Conservation (phyloP, 2,113 vertebrate genomes). For the Chloropsis hardwickii region DNA sequence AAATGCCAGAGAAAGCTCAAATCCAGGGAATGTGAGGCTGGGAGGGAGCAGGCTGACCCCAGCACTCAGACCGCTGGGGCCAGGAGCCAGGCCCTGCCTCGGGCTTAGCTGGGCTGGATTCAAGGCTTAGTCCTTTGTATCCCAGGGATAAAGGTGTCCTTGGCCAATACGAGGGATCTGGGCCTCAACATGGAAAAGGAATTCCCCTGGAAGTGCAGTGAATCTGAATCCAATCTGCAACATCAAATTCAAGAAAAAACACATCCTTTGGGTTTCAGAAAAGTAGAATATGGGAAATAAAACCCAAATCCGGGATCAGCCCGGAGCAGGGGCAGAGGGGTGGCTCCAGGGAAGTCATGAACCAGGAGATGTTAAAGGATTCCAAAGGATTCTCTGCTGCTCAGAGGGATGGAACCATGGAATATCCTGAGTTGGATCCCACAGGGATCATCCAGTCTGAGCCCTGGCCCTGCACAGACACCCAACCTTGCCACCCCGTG, state of each 20-base stretch:
- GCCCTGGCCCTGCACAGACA: background rate
- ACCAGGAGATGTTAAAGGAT: background rate
- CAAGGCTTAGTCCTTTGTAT: background rate
- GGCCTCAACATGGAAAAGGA: background rate
- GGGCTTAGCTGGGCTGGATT: background rate
- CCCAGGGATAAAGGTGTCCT: background rate
- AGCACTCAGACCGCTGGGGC: rapidly evolving
- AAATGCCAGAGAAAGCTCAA: background rate
- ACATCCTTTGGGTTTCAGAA: background rate
- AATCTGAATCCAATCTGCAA: background rate
- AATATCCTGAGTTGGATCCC: background rate
- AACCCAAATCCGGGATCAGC: background rate
- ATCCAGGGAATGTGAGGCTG: background rate
- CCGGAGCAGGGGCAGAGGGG: background rate
- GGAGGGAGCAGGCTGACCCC: background rate
- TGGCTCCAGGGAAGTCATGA: background rate
- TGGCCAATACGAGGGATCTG: background rate
- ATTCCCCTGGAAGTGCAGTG: background rate
- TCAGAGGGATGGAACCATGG: no score
- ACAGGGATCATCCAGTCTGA: background rate
- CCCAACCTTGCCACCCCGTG: background rate
- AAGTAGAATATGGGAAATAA: background rate
- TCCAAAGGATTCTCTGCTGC: background rate
- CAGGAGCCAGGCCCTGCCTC: background rate
- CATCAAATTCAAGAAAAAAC: background rate